A percentile compares a stretch with the other conserved stretches of the same genome.
Evolutionary conservation across 1,140 invertebrate genomes (phyloP).

Genomic region (Pseudomyrmex pallidus): DNA sequence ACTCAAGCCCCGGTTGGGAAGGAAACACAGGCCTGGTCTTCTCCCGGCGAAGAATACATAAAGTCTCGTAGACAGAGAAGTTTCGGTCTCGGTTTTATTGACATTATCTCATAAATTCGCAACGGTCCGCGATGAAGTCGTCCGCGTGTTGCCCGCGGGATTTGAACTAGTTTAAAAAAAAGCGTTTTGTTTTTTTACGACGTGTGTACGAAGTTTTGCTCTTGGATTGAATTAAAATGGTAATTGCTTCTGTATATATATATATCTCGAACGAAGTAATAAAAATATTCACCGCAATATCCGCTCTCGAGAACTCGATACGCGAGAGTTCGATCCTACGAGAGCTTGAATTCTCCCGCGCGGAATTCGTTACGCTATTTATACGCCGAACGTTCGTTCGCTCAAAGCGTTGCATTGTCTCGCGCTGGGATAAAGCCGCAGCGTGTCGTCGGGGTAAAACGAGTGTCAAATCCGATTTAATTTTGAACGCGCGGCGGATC

Average conservation of each 20-base stretch:
- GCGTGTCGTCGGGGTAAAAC: not conserved
- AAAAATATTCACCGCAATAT: too few relatives aligned
- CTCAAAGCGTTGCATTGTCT: conserved; percentile 49
- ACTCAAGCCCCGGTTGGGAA: conserved; percentile 14
- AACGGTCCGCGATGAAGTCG: conserved; percentile 15
- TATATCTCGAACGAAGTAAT: too few relatives aligned
- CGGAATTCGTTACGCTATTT: conserved; percentile 4
- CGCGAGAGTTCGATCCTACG: not conserved
- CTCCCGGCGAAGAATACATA: conserved; percentile 39
- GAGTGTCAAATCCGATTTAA: conserved; percentile 42
- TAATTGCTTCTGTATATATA: too few relatives aligned
- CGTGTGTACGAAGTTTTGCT: too few relatives aligned
- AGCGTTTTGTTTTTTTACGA: not conserved
- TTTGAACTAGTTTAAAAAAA: too few relatives aligned
- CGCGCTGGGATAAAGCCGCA: not conserved
- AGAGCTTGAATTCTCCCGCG: not conserved
- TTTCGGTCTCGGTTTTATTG: conserved; percentile 56
- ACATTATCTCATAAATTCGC: conserved; percentile 56
- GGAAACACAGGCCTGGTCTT: conserved; percentile 17
- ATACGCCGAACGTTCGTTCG: conserved; percentile 12
- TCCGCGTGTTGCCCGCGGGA: too few relatives aligned
- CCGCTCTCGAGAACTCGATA: not conserved
- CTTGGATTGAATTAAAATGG: too few relatives aligned
- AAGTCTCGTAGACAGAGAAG: conserved; percentile 25
- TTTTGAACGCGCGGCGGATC: not conserved